Evolutionary conservation across 30 jellyfish, hydroid and myxozoan species (phyloP).

Genomic region (Hydractinia echinata): DNA sequence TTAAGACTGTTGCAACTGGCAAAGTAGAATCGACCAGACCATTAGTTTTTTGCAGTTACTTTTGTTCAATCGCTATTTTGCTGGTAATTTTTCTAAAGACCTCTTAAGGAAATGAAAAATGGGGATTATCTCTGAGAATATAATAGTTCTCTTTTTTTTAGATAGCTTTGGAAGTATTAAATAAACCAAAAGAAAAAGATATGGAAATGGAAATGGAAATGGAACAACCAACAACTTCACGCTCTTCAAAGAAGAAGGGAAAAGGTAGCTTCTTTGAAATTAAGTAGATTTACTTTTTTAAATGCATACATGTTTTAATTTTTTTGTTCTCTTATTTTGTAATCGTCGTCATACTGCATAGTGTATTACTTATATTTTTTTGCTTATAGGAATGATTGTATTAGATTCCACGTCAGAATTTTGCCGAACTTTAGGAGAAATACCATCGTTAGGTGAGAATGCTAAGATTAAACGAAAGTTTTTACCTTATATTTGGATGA

Average conservation of each 20-base stretch:
- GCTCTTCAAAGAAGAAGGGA: background rate
- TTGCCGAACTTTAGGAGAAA: conserved; percentile 93
- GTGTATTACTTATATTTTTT: background rate
- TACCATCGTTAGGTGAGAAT: conserved; percentile 56
- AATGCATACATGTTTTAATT: background rate
- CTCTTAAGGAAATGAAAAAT: no score
- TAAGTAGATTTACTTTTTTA: background rate
- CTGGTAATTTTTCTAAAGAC: no score
- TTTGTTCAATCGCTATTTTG: no score
- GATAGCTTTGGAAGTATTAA: conserved; percentile 8
- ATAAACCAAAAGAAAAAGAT: background rate
- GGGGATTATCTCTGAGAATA: no score
- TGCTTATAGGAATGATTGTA: conserved; percentile 60
- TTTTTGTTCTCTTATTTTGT: background rate
- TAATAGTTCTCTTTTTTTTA: background rate
- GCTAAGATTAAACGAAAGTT: no score
- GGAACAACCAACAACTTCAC: background rate
- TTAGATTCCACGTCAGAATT: conserved; percentile 96
- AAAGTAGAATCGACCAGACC: no score
- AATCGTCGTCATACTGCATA: no score
- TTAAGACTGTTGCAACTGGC: no score
- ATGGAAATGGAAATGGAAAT: background rate
- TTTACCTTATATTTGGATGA: no score
- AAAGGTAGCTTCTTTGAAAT: background rate
- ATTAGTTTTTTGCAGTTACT: no score